A percentile compares a stretch with the other conserved stretches of the same genome.
Conservation (phyloP, 1,140 invertebrate species). For the Halyomorpha halys region DNA sequence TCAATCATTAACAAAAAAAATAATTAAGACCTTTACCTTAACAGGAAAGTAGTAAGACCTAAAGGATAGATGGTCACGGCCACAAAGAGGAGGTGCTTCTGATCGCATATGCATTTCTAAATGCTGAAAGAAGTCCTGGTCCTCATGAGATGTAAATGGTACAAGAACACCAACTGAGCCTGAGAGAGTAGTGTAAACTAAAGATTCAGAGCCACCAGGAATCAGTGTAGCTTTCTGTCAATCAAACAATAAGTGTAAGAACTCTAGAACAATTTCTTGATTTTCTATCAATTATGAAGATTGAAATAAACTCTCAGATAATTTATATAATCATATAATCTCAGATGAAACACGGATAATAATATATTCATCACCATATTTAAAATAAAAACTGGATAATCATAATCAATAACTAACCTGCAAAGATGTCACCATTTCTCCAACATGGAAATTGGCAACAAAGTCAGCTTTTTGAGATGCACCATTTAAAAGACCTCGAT, state of each 20-base stretch:
- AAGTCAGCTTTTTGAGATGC: slow-evolving; percentile 96
- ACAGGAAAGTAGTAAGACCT: slow-evolving; percentile 97
- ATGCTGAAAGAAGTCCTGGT: slow-evolving; percentile 98
- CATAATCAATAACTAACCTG: slow-evolving; percentile 37
- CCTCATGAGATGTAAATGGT: slow-evolving; percentile 95
- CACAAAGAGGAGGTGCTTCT: slow-evolving; percentile 91
- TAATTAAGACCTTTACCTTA: slow-evolving; percentile 50
- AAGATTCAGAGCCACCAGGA: slow-evolving; percentile 89
- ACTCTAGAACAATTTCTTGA: no score
- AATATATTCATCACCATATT: no score
- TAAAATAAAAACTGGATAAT: no score
- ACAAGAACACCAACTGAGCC: slow-evolving; percentile 93
- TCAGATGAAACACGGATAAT: slow-evolving; percentile 10
- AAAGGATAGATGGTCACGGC: slow-evolving; percentile 93
- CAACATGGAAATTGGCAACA: slow-evolving; percentile 87
- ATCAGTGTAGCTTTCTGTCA: slow-evolving; percentile 86
- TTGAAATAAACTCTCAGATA: neutral
- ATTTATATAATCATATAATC: slow-evolving; percentile 2
- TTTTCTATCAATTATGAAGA: neutral
- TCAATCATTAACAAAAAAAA: neutral
- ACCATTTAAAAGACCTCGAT: slow-evolving; percentile 89
- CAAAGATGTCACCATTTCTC: slow-evolving; percentile 80
- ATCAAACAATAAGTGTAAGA: slow-evolving; percentile 5
- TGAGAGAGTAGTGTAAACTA: slow-evolving; percentile 92
- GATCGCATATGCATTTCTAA: slow-evolving; percentile 99